Conservation (phyloP, 2,797 vertebrate genomes). For the Falco novaeseelandiae region DNA sequence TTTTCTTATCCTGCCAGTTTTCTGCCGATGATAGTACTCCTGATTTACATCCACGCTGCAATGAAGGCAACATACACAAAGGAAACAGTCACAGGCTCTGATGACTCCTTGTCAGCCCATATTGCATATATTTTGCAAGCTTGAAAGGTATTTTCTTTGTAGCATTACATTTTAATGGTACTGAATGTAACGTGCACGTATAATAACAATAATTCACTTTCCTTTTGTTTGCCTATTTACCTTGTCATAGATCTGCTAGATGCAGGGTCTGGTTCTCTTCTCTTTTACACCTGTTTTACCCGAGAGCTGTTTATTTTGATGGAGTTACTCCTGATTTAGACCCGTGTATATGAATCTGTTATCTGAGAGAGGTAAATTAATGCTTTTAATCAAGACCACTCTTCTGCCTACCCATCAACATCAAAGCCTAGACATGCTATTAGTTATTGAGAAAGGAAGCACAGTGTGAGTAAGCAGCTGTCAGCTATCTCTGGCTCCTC, state of each 20-base stretch:
- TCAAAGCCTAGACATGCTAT: constrained; percentile 64
- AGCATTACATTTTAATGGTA: constrained; percentile 53
- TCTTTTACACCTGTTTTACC: constrained; percentile 54
- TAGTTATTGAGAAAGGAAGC: constrained; percentile 53
- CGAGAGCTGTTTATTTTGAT: constrained; percentile 50
- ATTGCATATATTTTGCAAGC: constrained; percentile 13
- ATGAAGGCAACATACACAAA: constrained; percentile 1
- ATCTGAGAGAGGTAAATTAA: constrained; percentile 51
- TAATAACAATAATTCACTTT: constrained; percentile 66
- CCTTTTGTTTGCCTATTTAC: constrained; percentile 29
- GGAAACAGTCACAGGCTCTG: background rate
- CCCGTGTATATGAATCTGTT: constrained; percentile 59
- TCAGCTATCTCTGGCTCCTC: constrained; percentile 37
- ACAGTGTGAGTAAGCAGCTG: constrained; percentile 54
- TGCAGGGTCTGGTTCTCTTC: constrained; percentile 37
- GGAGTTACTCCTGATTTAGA: constrained; percentile 51
- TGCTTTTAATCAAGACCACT: constrained; percentile 64
- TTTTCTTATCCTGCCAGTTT: background rate
- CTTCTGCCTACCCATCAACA: constrained; percentile 48
- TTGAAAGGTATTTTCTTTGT: constrained; percentile 62
- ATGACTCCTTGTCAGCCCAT: constrained; percentile 11
- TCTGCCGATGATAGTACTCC: background rate
- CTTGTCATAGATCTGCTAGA: constrained; percentile 17
- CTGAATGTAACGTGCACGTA: constrained; percentile 11
- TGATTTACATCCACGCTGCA: background rate